Evolutionary conservation across 2,888 invertebrate species (phyloP).

Genomic region (Invenusta paracnida): DNA sequence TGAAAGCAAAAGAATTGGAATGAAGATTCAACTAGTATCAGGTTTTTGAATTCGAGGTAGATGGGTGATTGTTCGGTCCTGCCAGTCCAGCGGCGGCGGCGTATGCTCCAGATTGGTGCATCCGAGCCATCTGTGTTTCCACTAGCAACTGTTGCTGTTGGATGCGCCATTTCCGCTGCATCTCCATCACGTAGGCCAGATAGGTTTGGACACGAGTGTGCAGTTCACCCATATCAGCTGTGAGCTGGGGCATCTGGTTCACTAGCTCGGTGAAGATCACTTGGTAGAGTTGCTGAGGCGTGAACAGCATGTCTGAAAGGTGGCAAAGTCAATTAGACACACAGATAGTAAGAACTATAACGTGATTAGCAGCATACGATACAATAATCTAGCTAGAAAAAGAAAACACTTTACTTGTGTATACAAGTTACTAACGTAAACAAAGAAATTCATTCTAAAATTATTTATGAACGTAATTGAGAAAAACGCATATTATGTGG

Average conservation of each 20-base stretch:
- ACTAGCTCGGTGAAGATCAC: neutral
- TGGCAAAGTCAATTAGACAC: neutral
- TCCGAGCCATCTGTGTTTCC: neutral
- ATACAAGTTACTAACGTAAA: neutral
- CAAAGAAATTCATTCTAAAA: too few species aligned
- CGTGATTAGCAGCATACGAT: too few species aligned
- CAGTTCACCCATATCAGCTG: neutral
- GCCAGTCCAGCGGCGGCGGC: too few species aligned
- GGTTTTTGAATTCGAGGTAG: too few species aligned
- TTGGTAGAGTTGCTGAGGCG: neutral
- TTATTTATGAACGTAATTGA: too few species aligned
- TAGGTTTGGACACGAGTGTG: conserved; percentile 7
- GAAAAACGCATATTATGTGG: too few species aligned
- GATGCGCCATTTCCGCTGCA: neutral
- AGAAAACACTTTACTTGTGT: neutral
- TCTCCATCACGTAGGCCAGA: conserved; percentile 5
- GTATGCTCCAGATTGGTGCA: too few species aligned
- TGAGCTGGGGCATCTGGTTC: neutral
- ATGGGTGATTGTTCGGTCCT: too few species aligned
- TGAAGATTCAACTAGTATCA: too few species aligned
- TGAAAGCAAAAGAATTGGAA: too few species aligned
- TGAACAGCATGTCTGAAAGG: neutral
- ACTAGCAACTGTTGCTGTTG: neutral
- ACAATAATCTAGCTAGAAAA: too few species aligned
- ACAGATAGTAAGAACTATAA: neutral